Evolutionary conservation across 1,140 invertebrate genomes (phyloP).

Genomic region (Microplitis demolitor): DNA sequence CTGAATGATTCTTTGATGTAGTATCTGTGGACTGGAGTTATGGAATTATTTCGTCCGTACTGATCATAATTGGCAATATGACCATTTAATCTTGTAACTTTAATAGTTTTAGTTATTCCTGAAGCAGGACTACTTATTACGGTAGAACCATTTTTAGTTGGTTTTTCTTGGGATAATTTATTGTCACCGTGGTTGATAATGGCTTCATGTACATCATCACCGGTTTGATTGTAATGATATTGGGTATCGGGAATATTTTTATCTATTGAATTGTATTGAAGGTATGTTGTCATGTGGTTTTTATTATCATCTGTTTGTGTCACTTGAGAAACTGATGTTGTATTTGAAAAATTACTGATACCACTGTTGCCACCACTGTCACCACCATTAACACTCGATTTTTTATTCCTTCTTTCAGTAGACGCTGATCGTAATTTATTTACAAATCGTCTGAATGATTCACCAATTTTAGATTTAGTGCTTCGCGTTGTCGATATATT

Average conservation of each 20-base stretch:
- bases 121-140: constrained; percentile 4
- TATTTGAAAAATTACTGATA: constrained; percentile 30
- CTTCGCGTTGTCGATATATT: background rate
- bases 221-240: background rate
- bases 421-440: constrained; percentile 18
- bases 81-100: constrained; percentile 24
- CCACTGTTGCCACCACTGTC: constrained; percentile 30
- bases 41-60: constrained; percentile 49
- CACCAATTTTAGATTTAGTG: constrained; percentile 20
- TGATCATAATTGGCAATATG: constrained; percentile 33
- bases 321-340: constrained; percentile 43
- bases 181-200: constrained; percentile 45
- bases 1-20: constrained; percentile 83
- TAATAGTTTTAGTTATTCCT: constrained; percentile 22
- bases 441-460: constrained; percentile 21
- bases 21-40: constrained; percentile 71
- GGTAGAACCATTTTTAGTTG: background rate
- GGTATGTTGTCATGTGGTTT: constrained; percentile 56
- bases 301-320: constrained; percentile 60
- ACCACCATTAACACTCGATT: constrained; percentile 29
- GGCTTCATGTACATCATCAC: constrained; percentile 32
- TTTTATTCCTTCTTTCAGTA: constrained; percentile 57
- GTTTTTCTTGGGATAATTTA: constrained; percentile 47
- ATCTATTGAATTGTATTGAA: constrained; percentile 69
- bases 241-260: constrained; percentile 55